Percentiles rank a stretch among this genome's conserved stretches.
phyloP scores from a whole-genome alignment of 2,113 vertebrate genomes.

The Brachyistius frenatus region DNA sequence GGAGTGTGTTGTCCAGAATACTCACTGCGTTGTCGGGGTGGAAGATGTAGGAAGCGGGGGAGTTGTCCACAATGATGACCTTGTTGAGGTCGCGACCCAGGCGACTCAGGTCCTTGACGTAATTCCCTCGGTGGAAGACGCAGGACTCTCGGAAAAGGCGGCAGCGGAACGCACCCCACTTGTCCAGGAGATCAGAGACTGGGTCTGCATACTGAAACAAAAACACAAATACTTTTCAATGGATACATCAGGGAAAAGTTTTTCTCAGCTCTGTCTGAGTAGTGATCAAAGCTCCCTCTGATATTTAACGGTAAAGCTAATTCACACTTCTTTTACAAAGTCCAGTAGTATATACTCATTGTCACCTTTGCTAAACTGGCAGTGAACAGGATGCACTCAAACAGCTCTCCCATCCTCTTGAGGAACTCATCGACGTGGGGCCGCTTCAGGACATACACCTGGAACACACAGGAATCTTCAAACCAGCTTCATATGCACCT shows the following conservation, averaged over 20 bases:
- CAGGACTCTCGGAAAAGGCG: constrained; percentile 97
- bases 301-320: too few species aligned
- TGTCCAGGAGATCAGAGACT: constrained; percentile 95
- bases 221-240: too few species aligned
- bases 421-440: constrained; percentile 97
- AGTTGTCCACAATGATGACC: constrained; percentile 98
- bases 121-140: constrained; percentile 96
- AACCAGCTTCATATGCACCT: background rate
- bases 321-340: too few species aligned
- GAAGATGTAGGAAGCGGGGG: constrained; percentile 96
- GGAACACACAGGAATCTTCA: constrained; percentile 12
- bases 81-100: constrained; percentile 94
- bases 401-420: constrained; percentile 96
- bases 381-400: constrained; percentile 97
- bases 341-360: background rate
- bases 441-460: constrained; percentile 98
- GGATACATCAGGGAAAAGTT: too few species aligned
- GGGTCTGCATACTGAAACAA: constrained; percentile 92
- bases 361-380: constrained; percentile 97
- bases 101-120: constrained; percentile 97
- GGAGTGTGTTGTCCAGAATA: background rate
- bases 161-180: constrained; percentile 95
- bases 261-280: too few species aligned
- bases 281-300: too few species aligned
- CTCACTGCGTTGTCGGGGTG: constrained; percentile 96